Conservation (phyloP, 2,797 vertebrate species). For the Microcaecilia unicolor region DNA sequence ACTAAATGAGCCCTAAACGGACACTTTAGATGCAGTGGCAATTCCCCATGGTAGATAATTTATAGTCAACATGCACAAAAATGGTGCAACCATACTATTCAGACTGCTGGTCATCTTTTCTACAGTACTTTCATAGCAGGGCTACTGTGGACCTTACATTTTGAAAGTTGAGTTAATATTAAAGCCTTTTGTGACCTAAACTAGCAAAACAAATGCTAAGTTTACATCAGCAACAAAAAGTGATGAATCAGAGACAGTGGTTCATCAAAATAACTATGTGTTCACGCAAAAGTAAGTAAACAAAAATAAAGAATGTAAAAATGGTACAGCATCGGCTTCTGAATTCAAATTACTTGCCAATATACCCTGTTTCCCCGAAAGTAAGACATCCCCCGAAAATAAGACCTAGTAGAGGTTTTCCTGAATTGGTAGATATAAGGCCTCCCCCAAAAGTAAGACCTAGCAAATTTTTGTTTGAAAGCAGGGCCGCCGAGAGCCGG, state of each 20-base stretch:
- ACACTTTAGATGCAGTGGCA: rapidly evolving
- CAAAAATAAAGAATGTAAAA: background rate
- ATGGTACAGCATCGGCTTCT: background rate
- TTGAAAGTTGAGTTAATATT: rapidly evolving
- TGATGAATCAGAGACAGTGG: background rate
- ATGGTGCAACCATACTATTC: background rate
- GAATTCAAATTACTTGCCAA: too few relatives aligned
- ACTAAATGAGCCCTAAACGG: background rate
- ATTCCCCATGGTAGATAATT: background rate
- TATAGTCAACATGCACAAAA: conserved; percentile 12
- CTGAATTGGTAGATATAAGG: too few relatives aligned
- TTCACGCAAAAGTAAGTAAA: background rate
- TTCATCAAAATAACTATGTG: background rate
- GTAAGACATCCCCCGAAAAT: too few relatives aligned
- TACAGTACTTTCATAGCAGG: background rate
- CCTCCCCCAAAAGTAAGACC: too few relatives aligned
- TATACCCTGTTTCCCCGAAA: too few relatives aligned
- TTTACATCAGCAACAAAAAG: background rate
- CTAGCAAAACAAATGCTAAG: background rate
- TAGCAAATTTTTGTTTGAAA: too few relatives aligned
- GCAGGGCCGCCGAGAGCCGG: too few relatives aligned
- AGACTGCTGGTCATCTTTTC: rapidly evolving
- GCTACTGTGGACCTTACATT: background rate
- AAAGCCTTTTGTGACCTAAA: background rate
- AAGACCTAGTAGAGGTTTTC: too few relatives aligned